Percentiles rank a stretch among this genome's conserved stretches.
phyloP scores from a whole-genome alignment of 2,888 invertebrate species.

The Oligia latruncula region DNA sequence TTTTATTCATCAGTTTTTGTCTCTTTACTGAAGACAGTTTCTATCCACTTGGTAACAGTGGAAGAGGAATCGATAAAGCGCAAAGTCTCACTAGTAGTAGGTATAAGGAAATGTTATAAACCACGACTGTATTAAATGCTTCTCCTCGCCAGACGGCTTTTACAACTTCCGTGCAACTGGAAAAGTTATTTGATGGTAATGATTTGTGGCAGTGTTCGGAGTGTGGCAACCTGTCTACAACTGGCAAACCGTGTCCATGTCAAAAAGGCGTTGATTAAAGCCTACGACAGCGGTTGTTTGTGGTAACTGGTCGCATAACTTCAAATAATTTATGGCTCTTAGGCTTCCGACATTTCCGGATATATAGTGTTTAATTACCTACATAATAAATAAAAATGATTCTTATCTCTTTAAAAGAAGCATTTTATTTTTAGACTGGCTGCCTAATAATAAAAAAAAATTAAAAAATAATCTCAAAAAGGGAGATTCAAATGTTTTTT shows the following conservation, averaged over 20 bases:
- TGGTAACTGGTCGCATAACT: constrained; percentile 12
- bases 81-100: neutral
- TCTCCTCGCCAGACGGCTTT: constrained; percentile 22
- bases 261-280: constrained; percentile 24
- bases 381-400: neutral
- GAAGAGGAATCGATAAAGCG: neutral
- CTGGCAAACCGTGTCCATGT: constrained; percentile 5
- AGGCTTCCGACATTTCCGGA: neutral
- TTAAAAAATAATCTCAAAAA: no score
- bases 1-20: neutral
- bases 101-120: constrained; percentile 23
- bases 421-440: neutral
- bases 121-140: constrained; percentile 26
- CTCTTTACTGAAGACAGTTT: neutral
- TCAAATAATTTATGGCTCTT: neutral
- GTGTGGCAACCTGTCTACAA: constrained; percentile 26
- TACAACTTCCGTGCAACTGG: constrained; percentile 32
- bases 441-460: neutral
- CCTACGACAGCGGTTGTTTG: neutral
- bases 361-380: neutral
- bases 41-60: neutral
- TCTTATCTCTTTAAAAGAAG: neutral
- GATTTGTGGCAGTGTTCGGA: constrained; percentile 18
- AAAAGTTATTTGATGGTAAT: constrained; percentile 33
- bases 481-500: neutral